Conservation (phyloP, 2,113 vertebrate species). For the Dendrocopos noguchii region DNA sequence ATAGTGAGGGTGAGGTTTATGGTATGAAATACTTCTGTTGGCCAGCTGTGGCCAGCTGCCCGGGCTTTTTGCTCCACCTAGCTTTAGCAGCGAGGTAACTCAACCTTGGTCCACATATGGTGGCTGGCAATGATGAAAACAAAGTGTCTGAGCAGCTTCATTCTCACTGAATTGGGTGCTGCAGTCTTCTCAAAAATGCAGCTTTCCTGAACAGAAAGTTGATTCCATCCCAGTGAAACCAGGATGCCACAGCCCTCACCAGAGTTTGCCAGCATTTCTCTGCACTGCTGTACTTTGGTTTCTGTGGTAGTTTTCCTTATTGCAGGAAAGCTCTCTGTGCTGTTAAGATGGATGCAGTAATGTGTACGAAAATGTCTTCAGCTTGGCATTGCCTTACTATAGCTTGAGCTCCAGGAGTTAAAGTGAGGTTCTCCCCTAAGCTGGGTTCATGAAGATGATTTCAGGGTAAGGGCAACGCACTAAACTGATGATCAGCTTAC, state of each 20-base stretch:
- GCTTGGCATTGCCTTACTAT: neutral
- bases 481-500: neutral
- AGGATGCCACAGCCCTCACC: neutral
- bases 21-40: neutral
- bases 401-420: accelerated
- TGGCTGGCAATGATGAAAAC: neutral
- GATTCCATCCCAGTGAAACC: neutral
- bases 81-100: neutral
- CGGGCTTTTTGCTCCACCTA: neutral
- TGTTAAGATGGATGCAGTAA: neutral
- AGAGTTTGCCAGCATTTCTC: neutral
- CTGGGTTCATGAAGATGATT: neutral
- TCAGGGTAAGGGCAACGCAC: neutral
- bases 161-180: neutral
- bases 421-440: neutral
- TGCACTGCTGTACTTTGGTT: neutral
- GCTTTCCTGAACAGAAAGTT: neutral
- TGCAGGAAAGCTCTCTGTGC: neutral
- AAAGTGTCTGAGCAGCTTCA: neutral
- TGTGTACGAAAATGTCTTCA: neutral
- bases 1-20: neutral
- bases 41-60: neutral
- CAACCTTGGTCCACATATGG: neutral
- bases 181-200: neutral
- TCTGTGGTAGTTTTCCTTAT: neutral